Evolutionary conservation across 2,113 vertebrate species (phyloP).

Genomic region (Aegypius monachus): DNA sequence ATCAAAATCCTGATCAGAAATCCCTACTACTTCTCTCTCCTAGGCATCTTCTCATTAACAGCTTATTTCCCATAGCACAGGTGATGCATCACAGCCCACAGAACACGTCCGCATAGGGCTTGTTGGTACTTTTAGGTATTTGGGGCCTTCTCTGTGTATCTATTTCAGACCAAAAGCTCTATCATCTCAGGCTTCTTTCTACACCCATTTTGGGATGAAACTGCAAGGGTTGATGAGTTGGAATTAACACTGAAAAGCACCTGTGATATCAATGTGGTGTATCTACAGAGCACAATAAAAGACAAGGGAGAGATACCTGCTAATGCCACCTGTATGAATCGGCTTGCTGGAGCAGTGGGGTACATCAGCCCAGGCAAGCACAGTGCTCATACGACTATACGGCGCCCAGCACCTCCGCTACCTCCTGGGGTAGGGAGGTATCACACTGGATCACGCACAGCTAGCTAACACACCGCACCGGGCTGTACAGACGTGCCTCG

Average conservation of each 20-base stretch:
- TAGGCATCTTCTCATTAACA: background rate
- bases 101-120: rapidly evolving
- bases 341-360: background rate
- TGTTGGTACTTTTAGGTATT: rapidly evolving
- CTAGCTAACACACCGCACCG: background rate
- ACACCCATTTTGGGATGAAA: background rate
- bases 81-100: background rate
- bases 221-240: background rate
- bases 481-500: rapidly evolving
- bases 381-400: rapidly evolving
- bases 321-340: background rate
- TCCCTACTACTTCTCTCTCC: conserved; percentile 11
- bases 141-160: background rate
- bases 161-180: background rate
- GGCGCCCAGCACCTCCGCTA: background rate
- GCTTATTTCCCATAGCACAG: conserved; percentile 14
- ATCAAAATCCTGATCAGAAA: conserved; percentile 57
- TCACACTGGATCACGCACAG: background rate
- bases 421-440: background rate
- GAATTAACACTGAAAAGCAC: background rate
- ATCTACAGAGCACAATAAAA: background rate
- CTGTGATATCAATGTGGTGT: background rate
- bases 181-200: background rate
- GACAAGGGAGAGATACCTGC: background rate
- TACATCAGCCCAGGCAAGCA: background rate